A percentile compares a stretch with the other conserved stretches of the same genome.
These are phyloP conservation scores for Drosophila leontia DNA, from an alignment of 1,140 invertebrate genomes.

Conservation along the genomic window DNA sequence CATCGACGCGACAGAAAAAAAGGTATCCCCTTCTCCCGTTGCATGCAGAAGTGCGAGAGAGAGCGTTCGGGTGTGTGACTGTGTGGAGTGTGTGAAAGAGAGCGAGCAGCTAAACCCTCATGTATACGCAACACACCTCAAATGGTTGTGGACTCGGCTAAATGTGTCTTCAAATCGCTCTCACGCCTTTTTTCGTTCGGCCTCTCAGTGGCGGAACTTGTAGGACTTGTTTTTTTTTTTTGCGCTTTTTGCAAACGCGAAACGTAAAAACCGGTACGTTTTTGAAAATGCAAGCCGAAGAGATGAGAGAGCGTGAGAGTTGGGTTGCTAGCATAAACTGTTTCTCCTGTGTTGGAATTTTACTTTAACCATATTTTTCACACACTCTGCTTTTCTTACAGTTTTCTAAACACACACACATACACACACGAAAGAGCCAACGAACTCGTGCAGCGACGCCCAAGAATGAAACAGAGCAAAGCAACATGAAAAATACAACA, in stretches of 20 bases:
- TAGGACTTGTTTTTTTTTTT: conserved; percentile 75
- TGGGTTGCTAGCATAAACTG: conserved; percentile 22
- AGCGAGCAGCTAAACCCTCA: conserved; percentile 56
- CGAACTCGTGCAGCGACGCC: conserved; percentile 79
- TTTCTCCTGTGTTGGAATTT: conserved; percentile 54
- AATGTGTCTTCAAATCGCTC: conserved; percentile 26
- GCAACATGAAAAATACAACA: conserved; percentile 78
- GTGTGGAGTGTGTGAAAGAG: conserved; percentile 26
- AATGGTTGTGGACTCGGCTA: conserved; percentile 68
- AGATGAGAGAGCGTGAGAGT: conserved; percentile 19
- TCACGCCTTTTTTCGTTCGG: conserved; percentile 26
- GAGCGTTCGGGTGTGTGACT: conserved; percentile 7
- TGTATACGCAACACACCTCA: conserved; percentile 72
- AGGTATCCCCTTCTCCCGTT: conserved; percentile 41
- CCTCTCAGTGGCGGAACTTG: conserved; percentile 56
- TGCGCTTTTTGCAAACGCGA: conserved; percentile 63
- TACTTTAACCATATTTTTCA: conserved; percentile 75
- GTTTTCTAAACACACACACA: conserved; percentile 75
- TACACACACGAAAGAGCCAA: conserved; percentile 56
- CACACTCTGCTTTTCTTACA: conserved; percentile 78
- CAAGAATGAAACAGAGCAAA: conserved; percentile 78
- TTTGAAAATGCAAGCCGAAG: conserved; percentile 46
- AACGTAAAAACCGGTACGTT: conserved; percentile 78
- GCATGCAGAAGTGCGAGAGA: conserved; percentile 35
- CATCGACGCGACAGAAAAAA: conserved; percentile 22